Conservation (phyloP, 53 echinoderm and acorn worm genomes). For the Antedon mediterranea region DNA sequence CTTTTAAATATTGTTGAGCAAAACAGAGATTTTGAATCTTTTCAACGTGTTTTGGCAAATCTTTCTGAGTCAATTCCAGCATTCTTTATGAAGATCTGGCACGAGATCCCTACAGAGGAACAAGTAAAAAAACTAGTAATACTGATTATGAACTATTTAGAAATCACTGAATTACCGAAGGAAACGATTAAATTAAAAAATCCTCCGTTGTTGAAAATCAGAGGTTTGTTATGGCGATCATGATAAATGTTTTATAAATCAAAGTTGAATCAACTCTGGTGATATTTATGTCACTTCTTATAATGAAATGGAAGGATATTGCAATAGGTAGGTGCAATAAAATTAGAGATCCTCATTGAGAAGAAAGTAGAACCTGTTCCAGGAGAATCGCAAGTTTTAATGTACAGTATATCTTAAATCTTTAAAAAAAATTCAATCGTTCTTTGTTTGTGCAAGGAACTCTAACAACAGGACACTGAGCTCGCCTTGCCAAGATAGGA, state of each 20-base stretch:
- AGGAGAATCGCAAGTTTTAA: too few species aligned
- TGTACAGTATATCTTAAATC: too few species aligned
- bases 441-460: too few species aligned
- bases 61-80: constrained; percentile 35
- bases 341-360: too few species aligned
- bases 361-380: too few species aligned
- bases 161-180: constrained; percentile 29
- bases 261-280: too few species aligned
- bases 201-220: constrained; percentile 33
- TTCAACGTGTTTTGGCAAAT: constrained; percentile 42
- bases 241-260: not conserved
- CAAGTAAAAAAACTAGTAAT: constrained; percentile 29
- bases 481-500: too few species aligned
- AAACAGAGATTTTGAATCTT: constrained; percentile 35
- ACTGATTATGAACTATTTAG: constrained; percentile 49
- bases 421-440: too few species aligned
- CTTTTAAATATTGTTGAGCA: constrained; percentile 63
- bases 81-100: constrained; percentile 65
- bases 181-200: constrained; percentile 37
- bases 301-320: too few species aligned
- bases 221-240: constrained; percentile 26
- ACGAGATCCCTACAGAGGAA: constrained; percentile 40
- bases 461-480: too few species aligned
- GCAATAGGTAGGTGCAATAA: too few species aligned
- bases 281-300: too few species aligned